Evolutionary conservation across 1,140 invertebrate genomes (phyloP).

Genomic region (Cataglyphis hispanica): DNA sequence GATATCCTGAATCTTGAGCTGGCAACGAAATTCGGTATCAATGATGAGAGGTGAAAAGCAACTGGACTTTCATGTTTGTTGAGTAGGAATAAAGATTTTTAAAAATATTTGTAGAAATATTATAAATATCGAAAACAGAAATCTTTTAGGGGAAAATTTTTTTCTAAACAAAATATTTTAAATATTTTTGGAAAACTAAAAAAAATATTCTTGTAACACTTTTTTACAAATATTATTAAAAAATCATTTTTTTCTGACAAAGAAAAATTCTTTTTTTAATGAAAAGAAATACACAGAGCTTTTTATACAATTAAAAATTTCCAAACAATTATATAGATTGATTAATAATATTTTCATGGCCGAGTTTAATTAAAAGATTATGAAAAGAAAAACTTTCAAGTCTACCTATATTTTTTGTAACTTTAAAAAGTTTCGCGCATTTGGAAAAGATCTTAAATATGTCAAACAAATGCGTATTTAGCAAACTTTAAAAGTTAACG

Average conservation of each 20-base stretch:
- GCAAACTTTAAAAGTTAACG: conserved; percentile 22
- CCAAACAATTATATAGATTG: neutral
- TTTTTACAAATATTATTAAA: neutral
- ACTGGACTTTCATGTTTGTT: neutral
- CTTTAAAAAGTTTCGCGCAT: neutral
- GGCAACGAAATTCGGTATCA: conserved; percentile 10
- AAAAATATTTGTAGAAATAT: neutral
- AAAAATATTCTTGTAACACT: neutral
- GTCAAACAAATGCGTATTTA: conserved; percentile 33
- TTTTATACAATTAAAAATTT: conserved; percentile 8
- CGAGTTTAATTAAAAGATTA: neutral
- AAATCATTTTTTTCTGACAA: neutral
- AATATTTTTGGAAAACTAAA: neutral
- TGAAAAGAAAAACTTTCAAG: neutral
- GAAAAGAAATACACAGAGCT: neutral
- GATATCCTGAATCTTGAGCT: conserved; percentile 65
- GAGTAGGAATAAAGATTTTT: conserved; percentile 21
- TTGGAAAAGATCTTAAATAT: conserved; percentile 11
- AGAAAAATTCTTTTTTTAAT: neutral
- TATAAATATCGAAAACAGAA: neutral
- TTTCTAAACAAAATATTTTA: neutral
- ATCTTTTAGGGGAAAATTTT: neutral
- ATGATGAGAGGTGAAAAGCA: neutral
- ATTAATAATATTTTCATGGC: neutral
- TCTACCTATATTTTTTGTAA: neutral